Base-by-base conservation (phyloP, 1,140 invertebrate species). In the Drosophila parabipectinata region DNA sequence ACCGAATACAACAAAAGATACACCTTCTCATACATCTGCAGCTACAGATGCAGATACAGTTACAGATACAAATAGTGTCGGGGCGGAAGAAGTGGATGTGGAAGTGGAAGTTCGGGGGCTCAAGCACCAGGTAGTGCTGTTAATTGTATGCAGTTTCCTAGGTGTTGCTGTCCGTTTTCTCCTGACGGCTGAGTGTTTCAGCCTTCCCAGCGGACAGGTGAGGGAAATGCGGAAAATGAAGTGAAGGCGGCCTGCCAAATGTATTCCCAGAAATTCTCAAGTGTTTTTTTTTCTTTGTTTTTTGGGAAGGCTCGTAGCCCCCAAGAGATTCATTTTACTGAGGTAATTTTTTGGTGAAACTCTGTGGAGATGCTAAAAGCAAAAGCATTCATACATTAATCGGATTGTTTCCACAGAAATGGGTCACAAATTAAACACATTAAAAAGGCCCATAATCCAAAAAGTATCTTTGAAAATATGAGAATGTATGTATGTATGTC, bases 131-230 rank as follows among this genome's bases (percentile, higher is more conserved):
- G 39, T 32, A 41, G 51, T 50, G 37, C 67, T 84, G 77, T 74
- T 83, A 84, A 84, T 84, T 84, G 80, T 85, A 79, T 84, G 80
- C 80, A 84, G 77, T 64, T 82, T 84, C 66, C 71, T 61, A 77
- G 79, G 80, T 84, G 80, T 76, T 79, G 61, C 66, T 53, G 58
- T 61, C 47, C 24, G 59, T 62, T 76, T 52, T 28, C 52, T 51
- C 37, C 63, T 53, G 66, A 69, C 66, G 67, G 61, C 24, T 41
- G 50, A 41, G 59, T 37, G 34, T 41, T 53, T 34, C 62, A 37
- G 37, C 48, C 48, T 15, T 37, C 34, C 64, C 26, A 62, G 45
- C 61, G 68, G 66, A 69, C 63, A 68, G 60, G 28, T 64, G 61
- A 54, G 48, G 64, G 30, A 68, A 37, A 50, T 15, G 37, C 8